These are phyloP conservation scores for Spea bombifrons DNA, from an alignment of 2,113 vertebrate genomes.

Conservation along the genomic window DNA sequence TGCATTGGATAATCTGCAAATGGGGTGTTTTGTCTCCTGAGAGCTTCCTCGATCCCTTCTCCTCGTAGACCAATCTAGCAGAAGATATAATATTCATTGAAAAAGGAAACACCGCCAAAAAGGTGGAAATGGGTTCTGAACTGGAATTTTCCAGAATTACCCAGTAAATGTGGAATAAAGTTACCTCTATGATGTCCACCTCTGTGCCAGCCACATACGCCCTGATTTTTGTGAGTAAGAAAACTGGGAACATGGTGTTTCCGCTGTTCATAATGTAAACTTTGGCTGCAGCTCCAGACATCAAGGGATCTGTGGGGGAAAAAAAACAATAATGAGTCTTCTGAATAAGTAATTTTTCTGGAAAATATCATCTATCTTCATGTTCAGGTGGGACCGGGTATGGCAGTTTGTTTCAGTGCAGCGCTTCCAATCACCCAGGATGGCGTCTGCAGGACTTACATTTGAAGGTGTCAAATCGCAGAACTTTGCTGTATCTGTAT, in stretches of 20 bases:
- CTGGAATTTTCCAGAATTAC: no score
- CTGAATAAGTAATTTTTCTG: not conserved
- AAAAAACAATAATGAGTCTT: not conserved
- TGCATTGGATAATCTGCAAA: constrained; percentile 52
- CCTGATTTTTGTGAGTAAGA: constrained; percentile 66
- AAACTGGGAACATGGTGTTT: constrained; percentile 69
- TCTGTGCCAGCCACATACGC: constrained; percentile 67
- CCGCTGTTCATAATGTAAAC: constrained; percentile 75
- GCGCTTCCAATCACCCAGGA: no score
- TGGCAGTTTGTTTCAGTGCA: no score
- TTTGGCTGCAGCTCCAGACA: constrained; percentile 70
- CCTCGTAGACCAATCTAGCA: constrained; percentile 69
- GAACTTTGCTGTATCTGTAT: constrained; percentile 70
- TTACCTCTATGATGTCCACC: constrained; percentile 79
- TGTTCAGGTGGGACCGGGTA: no score
- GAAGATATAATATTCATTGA: not conserved
- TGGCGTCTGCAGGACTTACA: constrained; percentile 62
- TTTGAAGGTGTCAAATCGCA: constrained; percentile 56
- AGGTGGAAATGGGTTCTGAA: no score
- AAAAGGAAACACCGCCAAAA: not conserved
- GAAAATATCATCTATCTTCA: no score
- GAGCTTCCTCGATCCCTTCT: constrained; percentile 73
- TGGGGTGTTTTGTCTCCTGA: constrained; percentile 60
- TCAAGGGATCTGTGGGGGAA: constrained; percentile 36
- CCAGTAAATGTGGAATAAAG: not conserved